Evolutionary conservation across 1,140 invertebrate species (phyloP).

Genomic region (Helicorthomorpha holstii): DNA sequence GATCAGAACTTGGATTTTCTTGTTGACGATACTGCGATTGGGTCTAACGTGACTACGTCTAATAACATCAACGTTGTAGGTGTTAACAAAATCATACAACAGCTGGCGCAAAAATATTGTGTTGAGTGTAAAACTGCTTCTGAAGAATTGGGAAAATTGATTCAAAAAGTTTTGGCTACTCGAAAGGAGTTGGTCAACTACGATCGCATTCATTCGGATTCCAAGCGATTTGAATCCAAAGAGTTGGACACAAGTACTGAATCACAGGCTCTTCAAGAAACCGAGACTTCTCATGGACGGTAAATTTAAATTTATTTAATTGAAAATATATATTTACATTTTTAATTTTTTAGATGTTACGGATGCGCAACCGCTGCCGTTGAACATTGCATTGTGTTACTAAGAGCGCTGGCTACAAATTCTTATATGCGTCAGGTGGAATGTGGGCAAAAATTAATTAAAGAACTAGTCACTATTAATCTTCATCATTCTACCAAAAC

Average conservation of each 20-base stretch:
- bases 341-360: constrained; percentile 25
- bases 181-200: constrained; percentile 80
- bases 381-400: constrained; percentile 80
- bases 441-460: constrained; percentile 70
- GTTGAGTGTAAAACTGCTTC: constrained; percentile 86
- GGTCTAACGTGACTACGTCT: no score
- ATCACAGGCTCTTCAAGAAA: constrained; percentile 5
- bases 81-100: constrained; percentile 33
- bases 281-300: not conserved
- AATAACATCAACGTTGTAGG: not conserved
- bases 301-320: no score
- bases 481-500: constrained; percentile 49
- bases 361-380: constrained; percentile 45
- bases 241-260: no score
- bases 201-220: constrained; percentile 42
- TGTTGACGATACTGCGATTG: constrained; percentile 33
- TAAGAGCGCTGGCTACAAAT: constrained; percentile 78
- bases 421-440: constrained; percentile 53
- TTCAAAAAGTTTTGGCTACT: constrained; percentile 73
- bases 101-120: constrained; percentile 76
- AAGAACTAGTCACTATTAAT: constrained; percentile 81
- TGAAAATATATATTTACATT: no score
- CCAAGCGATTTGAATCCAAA: not conserved
- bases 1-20: constrained; percentile 49
- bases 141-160: constrained; percentile 90